Evolutionary conservation across 2,113 vertebrate species (phyloP), one percentile per base, ranked within the genome.

Genomic region (Psittacara wagleri): DNA sequence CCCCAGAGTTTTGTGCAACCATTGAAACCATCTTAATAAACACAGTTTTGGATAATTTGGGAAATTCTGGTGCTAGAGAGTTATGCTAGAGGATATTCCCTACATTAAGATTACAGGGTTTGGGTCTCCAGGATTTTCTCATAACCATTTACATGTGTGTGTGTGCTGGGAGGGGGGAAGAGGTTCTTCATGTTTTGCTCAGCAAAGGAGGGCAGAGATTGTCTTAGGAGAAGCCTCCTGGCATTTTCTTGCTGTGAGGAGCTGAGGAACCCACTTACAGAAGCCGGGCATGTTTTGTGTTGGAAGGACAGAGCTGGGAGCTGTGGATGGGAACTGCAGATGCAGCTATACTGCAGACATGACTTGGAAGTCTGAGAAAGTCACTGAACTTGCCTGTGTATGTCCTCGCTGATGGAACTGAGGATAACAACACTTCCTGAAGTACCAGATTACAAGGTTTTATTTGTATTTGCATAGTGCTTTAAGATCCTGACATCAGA

Each of bases 261-360:
- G 44, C 44, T 49, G 82, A 82, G 39, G 59, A 37, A 57, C 44
- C 5, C 0, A 6, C 44, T 81, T 17, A 2, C 25, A 16, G 54
- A 51, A 68, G 18, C 10, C 1, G 0, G n/a, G 49, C 23, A 54
- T 39, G n/a, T 35, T 79, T 66, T 37, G 27, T 64, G n/a, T 39
- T 33, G 48, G 49, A 37, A 70, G 66, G 22, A 57, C 13, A 28
- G 41, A 35, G 43, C 46, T 66, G 61, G 43, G 54, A 62, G 17
- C 13, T 68, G 29, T 46, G 41, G 33, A 10, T 35, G 64, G 59
- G 33, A 39, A 11, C 1, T 48, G 48, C 5, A 57, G 87, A 37
- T 25, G 13, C 1, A 2, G 48, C 37, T 46, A 8, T 1, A 0
- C 66, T 23, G n/a, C 27, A n/a, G 31, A 43, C 5, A 0, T 52